These are phyloP conservation scores for Drosophila azteca DNA, from an alignment of 1,140 invertebrate genomes.

Conservation along the genomic window DNA sequence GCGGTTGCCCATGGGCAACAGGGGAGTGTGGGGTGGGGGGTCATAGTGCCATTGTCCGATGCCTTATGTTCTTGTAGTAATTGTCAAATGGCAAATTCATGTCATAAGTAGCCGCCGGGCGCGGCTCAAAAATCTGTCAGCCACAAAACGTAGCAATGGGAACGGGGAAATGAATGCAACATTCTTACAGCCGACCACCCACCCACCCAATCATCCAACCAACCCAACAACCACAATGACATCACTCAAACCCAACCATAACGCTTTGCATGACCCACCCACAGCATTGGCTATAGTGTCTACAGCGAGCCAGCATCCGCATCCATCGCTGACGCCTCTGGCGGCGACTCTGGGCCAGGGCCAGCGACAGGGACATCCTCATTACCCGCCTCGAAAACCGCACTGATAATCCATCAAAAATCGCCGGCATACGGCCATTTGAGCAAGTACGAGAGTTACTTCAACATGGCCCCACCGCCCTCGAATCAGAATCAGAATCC, in stretches of 20 bases:
- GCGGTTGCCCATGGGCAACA: constrained; percentile 59
- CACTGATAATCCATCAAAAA: constrained; percentile 67
- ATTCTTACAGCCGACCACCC: constrained; percentile 49
- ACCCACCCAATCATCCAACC: constrained; percentile 8
- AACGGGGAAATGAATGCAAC: not conserved
- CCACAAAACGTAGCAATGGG: constrained; percentile 4
- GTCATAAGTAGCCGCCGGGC: constrained; percentile 64
- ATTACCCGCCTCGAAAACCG: constrained; percentile 48
- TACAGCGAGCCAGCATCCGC: constrained; percentile 32
- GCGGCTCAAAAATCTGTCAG: constrained; percentile 54
- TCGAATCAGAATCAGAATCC: too few species aligned
- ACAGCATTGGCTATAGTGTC: constrained; percentile 49
- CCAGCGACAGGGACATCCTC: constrained; percentile 21
- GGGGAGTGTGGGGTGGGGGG: constrained; percentile 14
- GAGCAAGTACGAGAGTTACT: constrained; percentile 72
- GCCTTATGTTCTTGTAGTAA: constrained; percentile 63
- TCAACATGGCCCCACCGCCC: constrained; percentile 47
- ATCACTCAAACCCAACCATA: constrained; percentile 33
- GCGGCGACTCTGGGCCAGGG: constrained; percentile 19
- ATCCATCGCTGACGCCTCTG: constrained; percentile 16
- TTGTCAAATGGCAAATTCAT: constrained; percentile 80
- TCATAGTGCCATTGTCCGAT: not conserved
- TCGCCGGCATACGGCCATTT: constrained; percentile 51
- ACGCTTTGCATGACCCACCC: constrained; percentile 50
- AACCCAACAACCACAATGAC: not conserved